Conservation (phyloP, 2,888 invertebrate species). For the Volucella bombylans region DNA sequence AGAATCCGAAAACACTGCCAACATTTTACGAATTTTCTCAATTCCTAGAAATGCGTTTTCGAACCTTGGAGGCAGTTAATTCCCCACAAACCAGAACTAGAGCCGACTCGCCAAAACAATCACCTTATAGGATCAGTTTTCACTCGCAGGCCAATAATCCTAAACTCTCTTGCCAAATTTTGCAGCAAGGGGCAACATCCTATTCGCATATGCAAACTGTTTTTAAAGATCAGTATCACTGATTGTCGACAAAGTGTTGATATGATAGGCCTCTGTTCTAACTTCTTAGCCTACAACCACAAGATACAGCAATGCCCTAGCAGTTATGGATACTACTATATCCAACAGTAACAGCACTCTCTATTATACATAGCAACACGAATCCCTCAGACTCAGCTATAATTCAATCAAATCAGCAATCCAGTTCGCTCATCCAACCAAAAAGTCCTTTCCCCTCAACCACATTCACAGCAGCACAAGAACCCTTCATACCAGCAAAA, state of each 20-base stretch:
- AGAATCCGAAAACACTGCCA: too few species aligned
- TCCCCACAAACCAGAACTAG: too few species aligned
- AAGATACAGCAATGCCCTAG: slow-evolving; percentile 4
- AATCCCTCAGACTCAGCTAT: too few species aligned
- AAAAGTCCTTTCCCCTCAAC: not conserved
- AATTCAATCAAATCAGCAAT: too few species aligned
- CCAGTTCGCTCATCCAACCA: not conserved
- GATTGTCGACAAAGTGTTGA: not conserved
- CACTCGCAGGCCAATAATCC: too few species aligned
- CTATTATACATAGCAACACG: slow-evolving; percentile 2
- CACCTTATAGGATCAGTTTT: too few species aligned
- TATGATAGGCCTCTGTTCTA: not conserved
- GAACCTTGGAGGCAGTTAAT: too few species aligned
- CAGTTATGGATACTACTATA: slow-evolving; percentile 1
- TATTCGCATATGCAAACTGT: not conserved
- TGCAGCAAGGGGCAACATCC: slow-evolving; percentile 15
- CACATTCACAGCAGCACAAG: not conserved
- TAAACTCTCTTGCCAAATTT: too few species aligned
- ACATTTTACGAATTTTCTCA: too few species aligned
- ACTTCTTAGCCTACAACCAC: slow-evolving; percentile 19
- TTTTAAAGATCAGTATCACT: not conserved
- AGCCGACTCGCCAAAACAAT: too few species aligned
- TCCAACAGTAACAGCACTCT: not conserved
- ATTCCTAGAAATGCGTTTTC: too few species aligned
- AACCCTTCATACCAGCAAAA: too few species aligned